phyloP scores from a whole-genome alignment of 2,888 invertebrate species.

The Apamea epomidion region DNA sequence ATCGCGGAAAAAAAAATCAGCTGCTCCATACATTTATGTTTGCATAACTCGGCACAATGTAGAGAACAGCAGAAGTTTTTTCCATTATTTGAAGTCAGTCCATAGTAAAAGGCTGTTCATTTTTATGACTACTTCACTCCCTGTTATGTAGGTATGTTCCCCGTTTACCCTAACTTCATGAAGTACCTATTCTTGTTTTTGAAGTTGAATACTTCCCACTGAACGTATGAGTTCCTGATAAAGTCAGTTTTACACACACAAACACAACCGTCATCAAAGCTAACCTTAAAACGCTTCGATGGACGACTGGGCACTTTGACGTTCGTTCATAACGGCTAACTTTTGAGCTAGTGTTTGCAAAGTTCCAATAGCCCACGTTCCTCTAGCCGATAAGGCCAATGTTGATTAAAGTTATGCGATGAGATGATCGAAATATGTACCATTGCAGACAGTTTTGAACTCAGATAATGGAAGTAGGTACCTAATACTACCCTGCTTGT shows the following conservation, averaged over 20 bases:
- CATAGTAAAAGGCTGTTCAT: neutral
- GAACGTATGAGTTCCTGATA: neutral
- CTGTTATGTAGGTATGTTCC: neutral
- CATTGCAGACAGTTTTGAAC: neutral
- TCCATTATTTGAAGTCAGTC: neutral
- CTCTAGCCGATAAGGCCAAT: slow-evolving; percentile 1
- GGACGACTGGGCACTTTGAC: slow-evolving; percentile 20
- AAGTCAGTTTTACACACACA: neutral
- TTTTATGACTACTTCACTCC: neutral
- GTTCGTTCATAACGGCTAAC: slow-evolving; percentile 1
- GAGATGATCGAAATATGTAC: neutral
- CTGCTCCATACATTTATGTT: too few relatives aligned
- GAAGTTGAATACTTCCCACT: neutral
- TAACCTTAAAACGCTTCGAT: slow-evolving; percentile 22
- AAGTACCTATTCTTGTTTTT: neutral
- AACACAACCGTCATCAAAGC: slow-evolving; percentile 1
- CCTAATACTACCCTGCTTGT: neutral
- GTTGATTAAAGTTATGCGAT: slow-evolving; percentile 13
- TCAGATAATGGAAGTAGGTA: neutral
- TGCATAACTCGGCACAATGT: neutral
- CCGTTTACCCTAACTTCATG: neutral
- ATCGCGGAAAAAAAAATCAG: neutral
- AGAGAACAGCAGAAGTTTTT: too few relatives aligned
- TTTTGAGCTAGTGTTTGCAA: slow-evolving; percentile 28
- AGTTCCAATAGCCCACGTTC: slow-evolving; percentile 11